Conservation (phyloP, 37 sponge, comb jelly and placozoan genomes). For the Ephydatia muelleri region DNA sequence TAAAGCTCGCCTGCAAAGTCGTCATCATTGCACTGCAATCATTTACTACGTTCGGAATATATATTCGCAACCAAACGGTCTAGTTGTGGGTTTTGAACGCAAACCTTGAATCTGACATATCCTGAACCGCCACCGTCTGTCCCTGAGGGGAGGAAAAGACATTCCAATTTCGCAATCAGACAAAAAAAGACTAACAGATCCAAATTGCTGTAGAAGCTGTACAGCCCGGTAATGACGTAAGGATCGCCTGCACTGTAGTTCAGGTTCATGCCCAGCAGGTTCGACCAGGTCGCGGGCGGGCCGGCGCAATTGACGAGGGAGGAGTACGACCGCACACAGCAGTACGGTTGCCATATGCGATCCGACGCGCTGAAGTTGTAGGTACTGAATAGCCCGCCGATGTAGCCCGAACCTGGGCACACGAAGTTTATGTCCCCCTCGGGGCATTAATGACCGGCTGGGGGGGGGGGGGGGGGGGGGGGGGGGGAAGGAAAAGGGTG, state of each 20-base stretch:
- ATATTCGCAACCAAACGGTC: neutral
- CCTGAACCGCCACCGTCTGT: conserved; percentile 75
- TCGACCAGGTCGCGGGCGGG: conserved; percentile 40
- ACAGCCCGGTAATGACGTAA: conserved; percentile 54
- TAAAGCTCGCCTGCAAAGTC: neutral
- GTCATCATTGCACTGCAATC: neutral
- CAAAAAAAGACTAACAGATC: neutral
- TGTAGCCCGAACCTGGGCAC: conserved; percentile 68
- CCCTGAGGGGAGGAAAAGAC: conserved; percentile 24
- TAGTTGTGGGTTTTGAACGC: neutral
- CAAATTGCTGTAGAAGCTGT: conserved; percentile 63
- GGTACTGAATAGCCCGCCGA: conserved; percentile 56
- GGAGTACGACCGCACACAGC: conserved; percentile 66
- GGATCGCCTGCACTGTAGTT: conserved; percentile 37
- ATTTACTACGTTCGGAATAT: neutral
- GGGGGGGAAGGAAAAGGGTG: neutral
- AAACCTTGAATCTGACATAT: conserved; percentile 71
- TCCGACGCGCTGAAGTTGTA: conserved; percentile 35
- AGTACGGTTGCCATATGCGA: conserved; percentile 70
- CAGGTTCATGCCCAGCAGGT: conserved; percentile 34
- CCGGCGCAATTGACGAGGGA: conserved; percentile 61
- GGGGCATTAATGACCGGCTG: conserved; percentile 50
- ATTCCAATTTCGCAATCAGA: neutral
- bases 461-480: neutral
- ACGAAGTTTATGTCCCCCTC: conserved; percentile 23